Evolutionary conservation across 35 echinoderm and acorn worm genomes (phyloP), one percentile per base, ranked within the genome.

Genomic region (Ptychodera flava): DNA sequence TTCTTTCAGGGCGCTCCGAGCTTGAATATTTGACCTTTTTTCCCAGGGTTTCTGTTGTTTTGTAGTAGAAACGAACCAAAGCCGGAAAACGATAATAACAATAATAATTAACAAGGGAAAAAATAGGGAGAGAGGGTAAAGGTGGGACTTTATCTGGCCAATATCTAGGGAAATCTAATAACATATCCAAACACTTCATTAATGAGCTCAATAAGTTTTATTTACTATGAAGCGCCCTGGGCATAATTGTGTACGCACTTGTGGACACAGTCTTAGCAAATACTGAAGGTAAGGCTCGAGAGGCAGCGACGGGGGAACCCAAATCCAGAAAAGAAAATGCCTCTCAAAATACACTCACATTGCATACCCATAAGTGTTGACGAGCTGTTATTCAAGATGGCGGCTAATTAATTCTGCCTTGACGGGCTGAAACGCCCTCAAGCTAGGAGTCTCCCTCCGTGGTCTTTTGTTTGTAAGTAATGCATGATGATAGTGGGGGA

Each of bases 391-490:
- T 22, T 64, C 45, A 64, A 64, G 45, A 6, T 22, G 22, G 45
- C 6, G 45, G 45, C 6, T 64, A 64, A 64, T 64, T 64, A 64
- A 64, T 64, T 64, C 45, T 64, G 22, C 45, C 22, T 64, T 64
- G 45, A 22, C 45, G 45, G 45, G 45, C 45, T 64, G 6, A 64
- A 12, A 64, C 6, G 6, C 45, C 45, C 45, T 64, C 45, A 22
- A 64, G 45, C 6, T 12, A 64, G 6, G 45, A 64, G 45, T 64
- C 45, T 64, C 45, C 22, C 45, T 22, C 22, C 45, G 45, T 64
- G 45, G 45, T 64, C 45, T 64, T 64, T 64, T 64, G 45, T 64
- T 64, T 64, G 45, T 64, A 64, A 64, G 45, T 64, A 64, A 64
- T 64, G 45, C 22, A 64, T 64, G 45, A 22, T 64, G 45, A 64